Evolutionary conservation across 1,140 invertebrate species (phyloP), one percentile per base, ranked within the genome.

Genomic region (Phymorhynchus buccinoides): DNA sequence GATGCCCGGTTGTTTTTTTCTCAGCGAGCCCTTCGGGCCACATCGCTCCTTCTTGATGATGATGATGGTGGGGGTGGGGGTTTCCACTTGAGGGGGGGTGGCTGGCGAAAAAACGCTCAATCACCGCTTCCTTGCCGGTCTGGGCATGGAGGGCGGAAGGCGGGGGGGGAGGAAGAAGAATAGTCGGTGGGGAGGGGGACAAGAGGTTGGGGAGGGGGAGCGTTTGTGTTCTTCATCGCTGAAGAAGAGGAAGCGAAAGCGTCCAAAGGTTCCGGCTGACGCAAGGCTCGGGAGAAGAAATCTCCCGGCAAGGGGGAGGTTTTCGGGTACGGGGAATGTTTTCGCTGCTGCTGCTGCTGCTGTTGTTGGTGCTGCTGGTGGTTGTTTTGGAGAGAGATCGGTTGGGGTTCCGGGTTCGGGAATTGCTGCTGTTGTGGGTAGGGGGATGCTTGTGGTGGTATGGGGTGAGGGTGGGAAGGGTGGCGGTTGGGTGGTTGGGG

Each of bases 61-160:
- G 56, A 18, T 48, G 44, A 18, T 48, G 44, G 44, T 48, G 44
- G 44, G 44, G 44, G 44, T 48, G 44, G 7, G 44, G 44, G n/a
- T n/a, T n/a, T n/a, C n/a, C n/a, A n/a, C n/a, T n/a, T n/a, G n/a
- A n/a, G 68, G 68, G 30, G 3, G 77, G 71, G 32, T 52, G 80
- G 56, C 83, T 84, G n/a, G 77, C 78, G 35, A 84, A 56, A 39
- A 89, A 87, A 1, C 81, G 80, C 62, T 86, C 86, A 3, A 85
- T 86, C 1, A 81, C 75, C 2, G 86, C 86, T 1, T 84, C 84
- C 35, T 83, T 84, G 42, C 56, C 75, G 9, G 75, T 35, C 12
- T 27, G 39, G 27, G 56, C 75, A 22, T 12, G 16, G 3, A 4
- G 1, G 39, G 39, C 18, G 39, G 3, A 27, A 12, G 75, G 7